phyloP scores from a whole-genome alignment of 2,113 vertebrate genomes.

The Calonectris borealis region DNA sequence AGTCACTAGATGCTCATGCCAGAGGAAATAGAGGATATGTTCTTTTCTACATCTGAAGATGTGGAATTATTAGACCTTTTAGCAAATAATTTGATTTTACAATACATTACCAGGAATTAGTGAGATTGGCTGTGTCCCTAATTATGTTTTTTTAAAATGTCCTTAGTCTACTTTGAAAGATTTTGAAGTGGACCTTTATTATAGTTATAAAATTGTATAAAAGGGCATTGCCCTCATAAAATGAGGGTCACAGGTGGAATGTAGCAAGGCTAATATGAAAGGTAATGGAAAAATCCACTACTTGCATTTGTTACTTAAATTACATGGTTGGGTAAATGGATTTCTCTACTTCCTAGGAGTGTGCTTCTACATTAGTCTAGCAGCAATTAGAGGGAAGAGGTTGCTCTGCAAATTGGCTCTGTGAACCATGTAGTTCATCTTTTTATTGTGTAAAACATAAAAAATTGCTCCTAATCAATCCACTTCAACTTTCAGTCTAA shows the following conservation, averaged over 20 bases:
- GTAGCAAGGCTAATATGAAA: constrained; percentile 79
- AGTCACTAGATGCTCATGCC: constrained; percentile 5
- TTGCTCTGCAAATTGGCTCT: constrained; percentile 79
- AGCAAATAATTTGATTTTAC: constrained; percentile 61
- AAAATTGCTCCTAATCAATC: constrained; percentile 77
- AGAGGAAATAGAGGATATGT: constrained; percentile 20
- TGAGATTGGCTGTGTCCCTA: constrained; percentile 70
- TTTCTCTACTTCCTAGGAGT: constrained; percentile 72
- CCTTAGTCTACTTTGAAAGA: constrained; percentile 67
- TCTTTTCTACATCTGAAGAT: constrained; percentile 10
- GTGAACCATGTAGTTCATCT: constrained; percentile 68
- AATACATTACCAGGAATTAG: constrained; percentile 72
- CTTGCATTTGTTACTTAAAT: constrained; percentile 80
- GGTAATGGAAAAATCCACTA: constrained; percentile 88
- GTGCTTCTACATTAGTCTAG: constrained; percentile 73
- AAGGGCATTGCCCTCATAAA: constrained; percentile 56
- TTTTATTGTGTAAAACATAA: constrained; percentile 78
- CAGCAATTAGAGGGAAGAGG: constrained; percentile 82
- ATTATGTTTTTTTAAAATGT: constrained; percentile 66
- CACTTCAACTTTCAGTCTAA: constrained; percentile 73
- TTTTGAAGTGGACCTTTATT: constrained; percentile 72
- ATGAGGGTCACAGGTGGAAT: constrained; percentile 81
- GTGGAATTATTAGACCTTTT: constrained; percentile 59
- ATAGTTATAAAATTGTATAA: constrained; percentile 71
- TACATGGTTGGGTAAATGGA: constrained; percentile 85